Evolutionary conservation across 2,797 vertebrate species (phyloP).

Genomic region (Protosalanx chinensis): DNA sequence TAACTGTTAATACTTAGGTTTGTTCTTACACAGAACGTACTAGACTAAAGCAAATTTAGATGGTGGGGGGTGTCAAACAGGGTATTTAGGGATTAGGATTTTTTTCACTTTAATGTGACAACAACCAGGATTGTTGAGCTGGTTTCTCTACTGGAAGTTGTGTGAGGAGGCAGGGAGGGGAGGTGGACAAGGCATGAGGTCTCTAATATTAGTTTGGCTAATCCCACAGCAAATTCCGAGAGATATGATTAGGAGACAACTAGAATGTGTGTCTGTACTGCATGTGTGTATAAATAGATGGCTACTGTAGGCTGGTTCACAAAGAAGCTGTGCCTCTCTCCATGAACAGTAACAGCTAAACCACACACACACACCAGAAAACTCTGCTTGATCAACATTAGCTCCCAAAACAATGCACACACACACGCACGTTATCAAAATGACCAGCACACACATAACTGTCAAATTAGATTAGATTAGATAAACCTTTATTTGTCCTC

Average conservation of each 20-base stretch:
- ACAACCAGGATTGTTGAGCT: neutral
- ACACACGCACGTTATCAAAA: neutral
- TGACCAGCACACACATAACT: neutral
- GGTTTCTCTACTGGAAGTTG: constrained; percentile 3
- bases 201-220: constrained; percentile 17
- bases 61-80: too few species aligned
- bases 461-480: too few species aligned
- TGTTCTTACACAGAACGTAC: too few species aligned
- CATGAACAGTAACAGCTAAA: neutral
- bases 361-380: neutral
- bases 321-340: constrained; percentile 13
- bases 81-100: too few species aligned
- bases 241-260: constrained; percentile 19
- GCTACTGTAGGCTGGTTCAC: too few species aligned
- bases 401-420: neutral
- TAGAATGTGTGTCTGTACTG: neutral
- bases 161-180: neutral
- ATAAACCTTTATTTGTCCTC: too few species aligned
- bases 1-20: too few species aligned
- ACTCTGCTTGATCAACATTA: too few species aligned
- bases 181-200: neutral
- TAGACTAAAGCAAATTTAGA: too few species aligned
- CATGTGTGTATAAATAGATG: too few species aligned
- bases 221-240: constrained; percentile 29
- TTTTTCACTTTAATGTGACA: too few species aligned